Conservation (phyloP, 2,797 vertebrate genomes). For the Chromis chromis region DNA sequence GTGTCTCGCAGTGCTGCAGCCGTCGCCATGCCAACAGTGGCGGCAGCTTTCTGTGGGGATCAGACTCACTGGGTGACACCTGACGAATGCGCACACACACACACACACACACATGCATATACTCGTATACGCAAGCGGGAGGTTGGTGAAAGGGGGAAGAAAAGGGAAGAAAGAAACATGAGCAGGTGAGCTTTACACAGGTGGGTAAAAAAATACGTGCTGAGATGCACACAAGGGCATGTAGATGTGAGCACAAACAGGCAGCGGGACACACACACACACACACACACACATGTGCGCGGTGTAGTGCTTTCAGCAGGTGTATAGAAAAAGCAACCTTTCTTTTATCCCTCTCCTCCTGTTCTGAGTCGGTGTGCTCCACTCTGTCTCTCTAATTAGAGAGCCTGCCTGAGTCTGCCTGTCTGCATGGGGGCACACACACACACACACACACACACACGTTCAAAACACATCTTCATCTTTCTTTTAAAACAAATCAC, state of each 20-base stretch:
- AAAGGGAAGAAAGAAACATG: conserved; percentile 57
- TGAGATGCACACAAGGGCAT: conserved; percentile 39
- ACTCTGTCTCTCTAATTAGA: conserved; percentile 79
- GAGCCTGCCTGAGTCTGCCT: conserved; percentile 56
- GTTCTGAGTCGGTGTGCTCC: conserved; percentile 50
- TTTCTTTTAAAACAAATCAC: conserved; percentile 56
- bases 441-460: conserved; percentile 18
- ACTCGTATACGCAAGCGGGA: conserved; percentile 19
- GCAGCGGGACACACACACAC: conserved; percentile 19
- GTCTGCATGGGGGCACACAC: conserved; percentile 51
- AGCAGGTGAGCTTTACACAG: conserved; percentile 57
- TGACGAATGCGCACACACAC: conserved; percentile 59
- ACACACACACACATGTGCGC: conserved; percentile 11
- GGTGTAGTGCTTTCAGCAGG: conserved; percentile 61
- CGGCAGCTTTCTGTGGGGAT: conserved; percentile 77
- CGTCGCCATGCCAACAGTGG: conserved; percentile 85
- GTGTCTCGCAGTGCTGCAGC: conserved; percentile 77
- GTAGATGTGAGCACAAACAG: conserved; percentile 34
- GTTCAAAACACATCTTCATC: conserved; percentile 53
- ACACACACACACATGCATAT: conserved; percentile 1
- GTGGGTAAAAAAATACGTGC: conserved; percentile 62
- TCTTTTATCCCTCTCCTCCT: conserved; percentile 67
- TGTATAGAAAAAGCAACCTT: conserved; percentile 65
- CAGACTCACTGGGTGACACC: conserved; percentile 76
- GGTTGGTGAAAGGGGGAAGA: conserved; percentile 38